Evolutionary conservation across 2,888 invertebrate species (phyloP), one percentile per base, ranked within the genome.

Genomic region (Hirtodrosophila cameraria): DNA sequence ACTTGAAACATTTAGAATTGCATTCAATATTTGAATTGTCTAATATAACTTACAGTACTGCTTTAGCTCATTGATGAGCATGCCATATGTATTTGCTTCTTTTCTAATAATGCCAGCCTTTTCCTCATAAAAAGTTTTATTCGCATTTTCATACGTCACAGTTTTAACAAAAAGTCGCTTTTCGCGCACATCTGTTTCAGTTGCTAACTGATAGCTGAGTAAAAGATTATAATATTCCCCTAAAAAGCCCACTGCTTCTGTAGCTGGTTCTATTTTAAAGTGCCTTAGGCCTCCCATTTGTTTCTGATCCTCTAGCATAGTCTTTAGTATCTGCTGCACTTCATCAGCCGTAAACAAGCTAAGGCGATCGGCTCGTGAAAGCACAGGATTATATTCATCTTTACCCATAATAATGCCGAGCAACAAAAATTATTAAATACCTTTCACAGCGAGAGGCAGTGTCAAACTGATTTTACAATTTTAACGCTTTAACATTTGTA

Each of bases 161-260:
- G 88, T 72, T 59, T 89, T 89, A 9, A 89, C 83, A 66, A 89
- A 89, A 1, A 88, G 54, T 1, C 86, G 75, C 1, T 42, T 64
- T 5, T 53, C 54, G 3, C 65, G 52, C 1, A 45, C 49, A 9
- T 45, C 39, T 4, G 59, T 1, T 9, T 81, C 76, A 48, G 63
- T 38, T 3, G 59, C 72, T 38, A 73, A 36, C 39, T 67, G 53
- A 59, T 87, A 88, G 9, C 31, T 70, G 1, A 88, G 50, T 11
- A 75, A 23, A 30, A 89, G 63, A 55, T 87, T 80, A 59, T 75
- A 89, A 52, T 89, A 89, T 70, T 89, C 88, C 3, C 89, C 89
- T 1, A 89, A 55, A 33, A 80, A 89, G 0, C 89, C 89, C 1
- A 82, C 64, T 11, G 78, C 61, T 2, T 67, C 73, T 2, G 71